Base-by-base conservation (phyloP, 2,113 vertebrate genomes). In the Ceuthmochares aereus region DNA sequence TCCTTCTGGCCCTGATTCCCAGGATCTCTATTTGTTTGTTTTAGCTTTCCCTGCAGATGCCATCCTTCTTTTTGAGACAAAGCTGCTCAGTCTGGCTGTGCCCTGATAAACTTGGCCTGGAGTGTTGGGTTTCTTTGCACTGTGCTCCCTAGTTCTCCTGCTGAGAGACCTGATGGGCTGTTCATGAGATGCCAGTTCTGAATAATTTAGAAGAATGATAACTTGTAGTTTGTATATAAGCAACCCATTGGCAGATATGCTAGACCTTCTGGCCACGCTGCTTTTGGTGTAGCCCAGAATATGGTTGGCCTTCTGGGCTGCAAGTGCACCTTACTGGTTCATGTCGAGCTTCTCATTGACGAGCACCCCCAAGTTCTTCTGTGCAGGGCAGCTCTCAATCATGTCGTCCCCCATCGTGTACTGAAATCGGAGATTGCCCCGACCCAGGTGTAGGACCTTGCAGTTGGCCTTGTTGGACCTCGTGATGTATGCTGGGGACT, bases 401-500 rank as follows among this genome's bases (percentile, higher is more conserved):
- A n/a, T n/a, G n/a, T n/a, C n/a, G n/a, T n/a, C n/a, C n/a, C n/a
- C n/a, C n/a, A n/a, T n/a, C n/a, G n/a, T n/a, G n/a, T n/a, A n/a
- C n/a, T n/a, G n/a, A n/a, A n/a, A n/a, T n/a, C n/a, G n/a, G n/a
- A n/a, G n/a, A n/a, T n/a, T n/a, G n/a, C n/a, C n/a, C n/a, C n/a
- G n/a, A n/a, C n/a, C n/a, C n/a, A n/a, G n/a, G n/a, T n/a, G n/a
- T n/a, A n/a, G n/a, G n/a, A n/a, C n/a, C n/a, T n/a, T n/a, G n/a
- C n/a, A n/a, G n/a, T n/a, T n/a, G n/a, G n/a, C n/a, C n/a, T n/a
- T n/a, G n/a, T n/a, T n/a, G n/a, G n/a, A n/a, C n/a, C n/a, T n/a
- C n/a, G n/a, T n/a, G n/a, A n/a, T n/a, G n/a, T n/a, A n/a, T n/a
- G 12, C 63, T 49, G 67, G 47, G 55, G 8, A 4, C 0, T 0